A percentile compares a stretch with the other conserved stretches of the same genome.
These are phyloP conservation scores for Ophiodon elongatus DNA, from an alignment of 2,113 vertebrate genomes.

Conservation along the genomic window DNA sequence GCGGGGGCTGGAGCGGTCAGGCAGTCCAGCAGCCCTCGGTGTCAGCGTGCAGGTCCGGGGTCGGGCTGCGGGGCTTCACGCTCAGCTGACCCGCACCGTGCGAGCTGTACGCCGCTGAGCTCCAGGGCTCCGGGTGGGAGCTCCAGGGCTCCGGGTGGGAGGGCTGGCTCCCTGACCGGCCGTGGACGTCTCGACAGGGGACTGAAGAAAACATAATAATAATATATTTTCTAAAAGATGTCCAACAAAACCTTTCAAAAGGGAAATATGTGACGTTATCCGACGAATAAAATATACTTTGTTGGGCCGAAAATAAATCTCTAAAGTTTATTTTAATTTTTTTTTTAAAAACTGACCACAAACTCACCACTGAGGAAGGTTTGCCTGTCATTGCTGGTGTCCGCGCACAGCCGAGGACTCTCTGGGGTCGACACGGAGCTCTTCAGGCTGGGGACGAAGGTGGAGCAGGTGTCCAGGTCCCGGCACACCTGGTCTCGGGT, in stretches of 20 bases:
- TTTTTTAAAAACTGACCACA: neutral
- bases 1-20: neutral
- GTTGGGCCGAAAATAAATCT: neutral
- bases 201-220: slow-evolving; percentile 56
- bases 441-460: slow-evolving; percentile 76
- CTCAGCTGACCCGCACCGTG: slow-evolving; percentile 1
- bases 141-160: slow-evolving; percentile 61
- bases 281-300: neutral
- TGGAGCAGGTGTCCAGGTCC: slow-evolving; percentile 85
- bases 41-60: slow-evolving; percentile 25
- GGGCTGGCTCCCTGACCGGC: slow-evolving; percentile 58
- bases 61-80: slow-evolving; percentile 37
- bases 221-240: neutral
- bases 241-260: too few relatives aligned
- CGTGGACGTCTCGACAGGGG: slow-evolving; percentile 65
- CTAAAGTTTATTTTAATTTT: too few relatives aligned
- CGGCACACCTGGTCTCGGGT: slow-evolving; percentile 69
- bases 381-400: slow-evolving; percentile 63
- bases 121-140: slow-evolving; percentile 51
- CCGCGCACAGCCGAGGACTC: slow-evolving; percentile 61
- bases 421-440: slow-evolving; percentile 80
- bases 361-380: slow-evolving; percentile 81
- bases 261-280: neutral
- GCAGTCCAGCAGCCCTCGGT: slow-evolving; percentile 17
- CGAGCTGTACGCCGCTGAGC: slow-evolving; percentile 21